Evolutionary conservation across 2,888 invertebrate genomes (phyloP), one percentile per base, ranked within the genome.

Genomic region (Calliopum simillimum): DNA sequence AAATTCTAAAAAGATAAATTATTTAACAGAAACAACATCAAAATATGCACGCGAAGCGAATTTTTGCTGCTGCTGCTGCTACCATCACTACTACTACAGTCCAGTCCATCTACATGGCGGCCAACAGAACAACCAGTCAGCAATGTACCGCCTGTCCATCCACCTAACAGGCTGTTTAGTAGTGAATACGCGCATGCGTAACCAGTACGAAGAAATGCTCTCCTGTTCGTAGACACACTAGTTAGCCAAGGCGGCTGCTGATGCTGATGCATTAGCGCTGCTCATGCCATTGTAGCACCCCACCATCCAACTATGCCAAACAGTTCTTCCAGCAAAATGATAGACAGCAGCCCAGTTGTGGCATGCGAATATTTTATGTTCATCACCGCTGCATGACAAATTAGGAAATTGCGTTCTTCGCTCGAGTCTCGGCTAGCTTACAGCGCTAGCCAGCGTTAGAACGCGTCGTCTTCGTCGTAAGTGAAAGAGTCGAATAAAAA

Each of bases 111-210:
- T 19, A 13, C 13, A 12, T 43, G 41, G 23, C 58, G 33, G 16
- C 49, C n/a, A 16, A 16, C 12, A 14, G n/a, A 49, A 5, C 4
- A n/a, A 16, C 49, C n/a, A 16, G 49, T 11, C 49, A 16, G 13
- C 49, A 49, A 14, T 49, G n/a, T 5, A 12, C 13, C 64, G 49
- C 53, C 41, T 41, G 64, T 51, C 14, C 49, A 51, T 33, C 47
- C 33, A 21, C 21, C 16, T 12, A 63, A 69, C 16, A 19, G 41
- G n/a, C 66, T 33, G 33, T 19, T 46, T 23, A 46, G 61, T 46
- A 46, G 61, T 23, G 51, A 21, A 51, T 43, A 73, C 75, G 75
- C 76, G 76, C 73, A 74, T 76, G 76, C 76, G 75, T 76, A 76
- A 76, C 76, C 75, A 75, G 76, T 76, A 73, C 75, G 72, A 71